Percentiles rank a stretch among this genome's conserved stretches.
phyloP scores from a whole-genome alignment of 2,888 invertebrate genomes.

The Alcis repandata region DNA sequence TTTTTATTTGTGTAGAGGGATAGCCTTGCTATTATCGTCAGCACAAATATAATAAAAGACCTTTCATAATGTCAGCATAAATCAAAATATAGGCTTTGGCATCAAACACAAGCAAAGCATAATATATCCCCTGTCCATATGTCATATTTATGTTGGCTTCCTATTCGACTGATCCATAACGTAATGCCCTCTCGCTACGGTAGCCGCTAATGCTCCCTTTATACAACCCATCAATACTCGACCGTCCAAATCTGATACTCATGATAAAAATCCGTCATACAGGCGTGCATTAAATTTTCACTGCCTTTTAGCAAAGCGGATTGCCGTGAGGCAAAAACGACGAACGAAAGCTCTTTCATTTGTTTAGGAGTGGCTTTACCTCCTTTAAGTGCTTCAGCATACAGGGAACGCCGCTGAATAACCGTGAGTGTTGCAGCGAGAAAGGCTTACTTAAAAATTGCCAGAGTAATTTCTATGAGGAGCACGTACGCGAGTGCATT shows the following conservation, averaged over 20 bases:
- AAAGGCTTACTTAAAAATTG: conserved; percentile 84
- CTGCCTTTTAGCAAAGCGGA: conserved; percentile 78
- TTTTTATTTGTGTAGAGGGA: conserved; percentile 1
- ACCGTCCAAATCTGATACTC: conserved; percentile 51
- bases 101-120: conserved; percentile 16
- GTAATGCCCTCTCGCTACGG: conserved; percentile 36
- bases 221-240: conserved; percentile 45
- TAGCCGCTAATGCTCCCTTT: conserved; percentile 39
- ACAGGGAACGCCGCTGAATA: conserved; percentile 74
- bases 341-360: conserved; percentile 80
- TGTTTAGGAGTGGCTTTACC: conserved; percentile 81
- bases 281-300: conserved; percentile 77
- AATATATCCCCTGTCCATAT: conserved; percentile 16
- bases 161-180: conserved; percentile 32
- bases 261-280: conserved; percentile 59
- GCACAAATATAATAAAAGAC: not conserved
- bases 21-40: not conserved
- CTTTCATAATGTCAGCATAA: conserved; percentile 7
- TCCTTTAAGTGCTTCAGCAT: conserved; percentile 80
- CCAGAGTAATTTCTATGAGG: conserved; percentile 80
- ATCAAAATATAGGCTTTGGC: conserved; percentile 11
- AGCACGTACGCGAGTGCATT: conserved; percentile 82
- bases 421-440: conserved; percentile 80
- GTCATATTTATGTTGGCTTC: conserved; percentile 37
- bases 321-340: conserved; percentile 70